A percentile compares a stretch with the other conserved stretches of the same genome.
These are phyloP conservation scores for Cryptocheilus praepositus DNA, from an alignment of 2,888 invertebrate genomes.

Conservation along the genomic window DNA sequence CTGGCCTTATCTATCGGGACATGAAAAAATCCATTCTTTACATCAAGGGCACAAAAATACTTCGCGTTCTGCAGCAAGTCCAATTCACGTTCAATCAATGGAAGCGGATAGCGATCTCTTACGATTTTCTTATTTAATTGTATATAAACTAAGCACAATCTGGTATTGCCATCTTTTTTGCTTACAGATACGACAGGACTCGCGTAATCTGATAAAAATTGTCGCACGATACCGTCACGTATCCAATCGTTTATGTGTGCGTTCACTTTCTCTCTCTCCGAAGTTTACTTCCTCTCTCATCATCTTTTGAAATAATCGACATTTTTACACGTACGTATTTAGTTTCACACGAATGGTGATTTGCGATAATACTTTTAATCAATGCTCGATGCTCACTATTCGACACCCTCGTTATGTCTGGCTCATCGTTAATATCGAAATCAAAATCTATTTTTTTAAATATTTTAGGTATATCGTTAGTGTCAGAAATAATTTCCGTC, in stretches of 20 bases:
- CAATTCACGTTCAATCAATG: no score
- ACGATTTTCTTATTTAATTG: slow-evolving; percentile 62
- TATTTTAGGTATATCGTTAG: no score
- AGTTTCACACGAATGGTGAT: no score
- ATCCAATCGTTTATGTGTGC: slow-evolving; percentile 37
- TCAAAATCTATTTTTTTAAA: no score
- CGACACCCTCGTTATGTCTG: no score
- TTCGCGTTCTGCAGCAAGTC: slow-evolving; percentile 42
- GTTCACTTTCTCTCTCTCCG: slow-evolving; percentile 52
- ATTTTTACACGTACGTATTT: no score
- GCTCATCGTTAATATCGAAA: no score
- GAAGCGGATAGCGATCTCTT: slow-evolving; percentile 45
- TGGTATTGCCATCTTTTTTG: slow-evolving; percentile 51
- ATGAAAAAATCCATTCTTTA: slow-evolving; percentile 59
- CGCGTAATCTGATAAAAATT: slow-evolving; percentile 63
- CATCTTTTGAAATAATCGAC: slow-evolving; percentile 23
- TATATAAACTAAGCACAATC: slow-evolving; percentile 70
- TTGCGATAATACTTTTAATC: no score
- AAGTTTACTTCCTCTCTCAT: slow-evolving; percentile 45
- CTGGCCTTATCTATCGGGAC: slow-evolving; percentile 55
- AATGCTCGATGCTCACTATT: no score
- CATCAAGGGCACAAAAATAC: slow-evolving; percentile 38
- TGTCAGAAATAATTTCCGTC: no score
- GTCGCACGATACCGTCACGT: slow-evolving; percentile 56
- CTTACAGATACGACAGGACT: slow-evolving; percentile 60